Percentiles rank a stretch among this genome's conserved stretches.
Conservation (phyloP, 2,797 vertebrate genomes). For the Pangasius larnaudii region DNA sequence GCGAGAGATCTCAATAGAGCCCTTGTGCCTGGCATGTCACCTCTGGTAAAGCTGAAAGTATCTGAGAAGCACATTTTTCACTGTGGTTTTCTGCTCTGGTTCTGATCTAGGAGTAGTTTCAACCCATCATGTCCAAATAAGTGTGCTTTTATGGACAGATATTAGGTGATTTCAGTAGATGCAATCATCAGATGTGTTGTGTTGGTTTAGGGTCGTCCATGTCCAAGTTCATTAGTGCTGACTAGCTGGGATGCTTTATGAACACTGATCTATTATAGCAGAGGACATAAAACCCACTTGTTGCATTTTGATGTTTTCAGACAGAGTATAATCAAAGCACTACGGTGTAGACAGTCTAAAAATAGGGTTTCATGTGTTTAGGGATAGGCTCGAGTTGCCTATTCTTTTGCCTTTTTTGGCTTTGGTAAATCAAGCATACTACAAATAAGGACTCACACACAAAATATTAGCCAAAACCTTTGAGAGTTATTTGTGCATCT, state of each 20-base stretch:
- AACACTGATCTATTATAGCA: not conserved
- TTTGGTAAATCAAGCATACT: not conserved
- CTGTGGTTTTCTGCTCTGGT: not conserved
- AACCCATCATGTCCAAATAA: not conserved
- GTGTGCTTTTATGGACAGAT: not conserved
- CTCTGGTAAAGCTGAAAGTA: conserved; percentile 15
- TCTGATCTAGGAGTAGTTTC: not conserved
- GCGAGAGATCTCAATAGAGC: conserved; percentile 24
- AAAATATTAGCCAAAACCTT: conserved; percentile 10
- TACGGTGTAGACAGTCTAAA: not conserved
- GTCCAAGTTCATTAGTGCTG: not conserved
- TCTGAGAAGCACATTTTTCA: not conserved
- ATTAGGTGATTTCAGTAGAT: not conserved
- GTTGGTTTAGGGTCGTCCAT: not conserved
- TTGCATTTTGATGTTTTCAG: conserved; percentile 4
- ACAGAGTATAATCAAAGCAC: not conserved
- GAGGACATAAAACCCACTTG: not conserved
- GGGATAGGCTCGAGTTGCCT: not conserved
- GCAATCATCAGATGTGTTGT: not conserved
- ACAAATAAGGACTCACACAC: not conserved
- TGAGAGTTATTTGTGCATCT: conserved; percentile 37
- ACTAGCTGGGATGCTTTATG: not conserved
- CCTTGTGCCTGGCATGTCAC: conserved; percentile 14
- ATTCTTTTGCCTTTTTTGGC: conserved; percentile 6
- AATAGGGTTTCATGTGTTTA: not conserved